Conservation (phyloP, 2,888 invertebrate species). For the Hyalella azteca region DNA sequence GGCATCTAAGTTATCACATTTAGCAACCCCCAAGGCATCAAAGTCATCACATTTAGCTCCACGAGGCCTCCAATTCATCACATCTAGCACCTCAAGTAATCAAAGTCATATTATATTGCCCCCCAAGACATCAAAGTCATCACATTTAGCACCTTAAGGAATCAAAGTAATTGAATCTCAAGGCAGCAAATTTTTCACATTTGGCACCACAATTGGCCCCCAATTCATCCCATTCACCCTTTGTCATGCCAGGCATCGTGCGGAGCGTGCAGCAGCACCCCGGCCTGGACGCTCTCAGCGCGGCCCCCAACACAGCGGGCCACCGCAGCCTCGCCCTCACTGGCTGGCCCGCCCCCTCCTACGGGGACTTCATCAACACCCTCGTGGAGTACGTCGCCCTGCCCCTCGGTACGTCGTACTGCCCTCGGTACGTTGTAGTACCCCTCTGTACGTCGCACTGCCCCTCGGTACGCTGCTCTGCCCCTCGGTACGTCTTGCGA, state of each 20-base stretch:
- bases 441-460: constrained; percentile 80
- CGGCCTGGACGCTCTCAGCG: constrained; percentile 74
- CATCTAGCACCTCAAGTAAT: no score
- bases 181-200: no score
- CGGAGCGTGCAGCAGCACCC: background rate
- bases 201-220: no score
- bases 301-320: constrained; percentile 70
- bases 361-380: constrained; percentile 85
- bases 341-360: constrained; percentile 70
- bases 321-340: constrained; percentile 61
- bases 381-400: constrained; percentile 87
- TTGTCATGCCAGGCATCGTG: constrained; percentile 15
- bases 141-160: no score
- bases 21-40: no score
- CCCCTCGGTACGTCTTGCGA: constrained; percentile 36
- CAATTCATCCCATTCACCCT: no score
- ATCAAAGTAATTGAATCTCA: no score
- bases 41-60: no score
- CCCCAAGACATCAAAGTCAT: background rate
- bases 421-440: constrained; percentile 37
- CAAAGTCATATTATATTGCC: background rate
- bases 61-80: no score
- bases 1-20: no score
- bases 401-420: constrained; percentile 72
- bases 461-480: constrained; percentile 72